Conservation (phyloP, 2,888 invertebrate genomes). For the Noctua pronuba region DNA sequence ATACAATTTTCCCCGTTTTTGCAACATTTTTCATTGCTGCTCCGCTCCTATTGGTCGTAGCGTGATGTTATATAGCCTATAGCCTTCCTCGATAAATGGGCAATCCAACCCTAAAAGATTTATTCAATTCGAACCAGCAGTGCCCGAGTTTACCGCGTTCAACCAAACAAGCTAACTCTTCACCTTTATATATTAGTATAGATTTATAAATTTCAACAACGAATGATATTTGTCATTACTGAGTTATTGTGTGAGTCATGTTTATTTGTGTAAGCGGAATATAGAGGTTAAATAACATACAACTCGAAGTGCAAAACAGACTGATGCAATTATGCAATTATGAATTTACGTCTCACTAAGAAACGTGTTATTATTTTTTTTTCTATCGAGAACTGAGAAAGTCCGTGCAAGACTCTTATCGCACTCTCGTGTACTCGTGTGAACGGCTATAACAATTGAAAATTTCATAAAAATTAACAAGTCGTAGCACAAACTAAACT, state of each 20-base stretch:
- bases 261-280: neutral
- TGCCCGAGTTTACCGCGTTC: too few species aligned
- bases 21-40: too few species aligned
- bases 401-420: neutral
- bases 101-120: too few species aligned
- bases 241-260: conserved; percentile 1
- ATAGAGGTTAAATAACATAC: conserved; percentile 16
- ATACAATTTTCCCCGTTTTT: too few species aligned
- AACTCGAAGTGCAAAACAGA: neutral
- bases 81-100: too few species aligned
- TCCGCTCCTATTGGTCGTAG: too few species aligned
- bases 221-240: neutral
- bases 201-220: neutral
- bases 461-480: neutral
- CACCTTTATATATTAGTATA: too few species aligned
- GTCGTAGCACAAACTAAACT: neutral
- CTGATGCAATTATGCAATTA: neutral
- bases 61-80: too few species aligned
- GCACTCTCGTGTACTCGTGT: neutral
- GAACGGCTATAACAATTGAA: neutral
- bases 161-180: too few species aligned
- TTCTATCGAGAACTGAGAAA: too few species aligned
- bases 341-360: neutral
- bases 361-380: neutral
- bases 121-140: too few species aligned